Conservation (phyloP, 2,113 vertebrate genomes). For the Megaceryle torquata region DNA sequence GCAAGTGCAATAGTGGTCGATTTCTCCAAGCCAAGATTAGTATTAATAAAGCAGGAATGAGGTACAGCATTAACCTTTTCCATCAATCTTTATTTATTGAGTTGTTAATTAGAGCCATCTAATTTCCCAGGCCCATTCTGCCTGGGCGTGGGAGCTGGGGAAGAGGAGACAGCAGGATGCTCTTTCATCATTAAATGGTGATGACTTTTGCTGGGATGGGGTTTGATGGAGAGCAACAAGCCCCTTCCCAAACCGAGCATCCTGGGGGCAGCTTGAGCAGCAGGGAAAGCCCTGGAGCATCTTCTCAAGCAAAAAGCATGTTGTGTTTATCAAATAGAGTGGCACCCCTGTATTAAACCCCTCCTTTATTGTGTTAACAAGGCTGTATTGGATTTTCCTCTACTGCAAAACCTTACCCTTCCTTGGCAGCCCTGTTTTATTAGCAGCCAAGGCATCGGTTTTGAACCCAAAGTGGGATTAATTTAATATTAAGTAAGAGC, state of each 20-base stretch:
- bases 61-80: constrained; percentile 41
- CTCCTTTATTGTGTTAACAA: background rate
- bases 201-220: constrained; percentile 37
- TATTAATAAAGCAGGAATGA: constrained; percentile 31
- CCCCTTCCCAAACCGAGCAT: accelerated
- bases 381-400: background rate
- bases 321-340: background rate
- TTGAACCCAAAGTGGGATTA: background rate
- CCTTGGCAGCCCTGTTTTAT: background rate
- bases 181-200: background rate
- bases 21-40: background rate
- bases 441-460: background rate
- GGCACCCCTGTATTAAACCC: background rate
- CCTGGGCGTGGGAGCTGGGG: background rate
- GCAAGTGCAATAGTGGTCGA: background rate
- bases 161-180: background rate
- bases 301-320: background rate
- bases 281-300: background rate
- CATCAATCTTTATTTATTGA: constrained; percentile 69
- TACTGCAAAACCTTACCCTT: background rate
- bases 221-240: background rate
- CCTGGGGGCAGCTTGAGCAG: background rate
- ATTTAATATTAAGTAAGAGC: background rate
- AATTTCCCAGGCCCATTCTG: constrained; percentile 62
- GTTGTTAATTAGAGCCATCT: constrained; percentile 55